phyloP scores from a whole-genome alignment of 1,140 invertebrate species.

The Lepeophtheirus salmonis region DNA sequence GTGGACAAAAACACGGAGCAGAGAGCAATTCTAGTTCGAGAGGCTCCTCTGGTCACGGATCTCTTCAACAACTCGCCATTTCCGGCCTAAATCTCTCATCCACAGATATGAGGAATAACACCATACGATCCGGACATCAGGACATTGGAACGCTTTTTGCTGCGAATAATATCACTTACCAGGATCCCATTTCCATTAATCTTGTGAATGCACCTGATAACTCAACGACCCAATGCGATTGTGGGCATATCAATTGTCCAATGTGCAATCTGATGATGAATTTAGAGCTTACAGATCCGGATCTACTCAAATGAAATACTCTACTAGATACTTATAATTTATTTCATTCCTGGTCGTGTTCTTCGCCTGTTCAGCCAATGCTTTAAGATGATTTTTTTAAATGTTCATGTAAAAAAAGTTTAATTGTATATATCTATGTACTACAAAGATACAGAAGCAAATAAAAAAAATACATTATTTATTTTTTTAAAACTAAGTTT shows the following conservation, averaged over 20 bases:
- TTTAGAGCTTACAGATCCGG: conserved; percentile 10
- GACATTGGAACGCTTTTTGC: neutral
- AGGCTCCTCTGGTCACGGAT: conserved; percentile 2
- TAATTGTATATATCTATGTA: too few species aligned
- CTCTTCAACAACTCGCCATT: conserved; percentile 6
- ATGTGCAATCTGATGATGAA: conserved; percentile 13
- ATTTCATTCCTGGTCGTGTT: too few species aligned
- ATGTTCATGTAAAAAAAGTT: too few species aligned
- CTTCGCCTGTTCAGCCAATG: too few species aligned
- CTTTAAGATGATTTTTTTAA: too few species aligned
- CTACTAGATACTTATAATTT: too few species aligned
- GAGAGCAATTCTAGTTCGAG: neutral
- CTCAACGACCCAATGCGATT: conserved; percentile 8
- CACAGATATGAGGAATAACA: conserved; percentile 8
- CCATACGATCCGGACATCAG: conserved; percentile 4
- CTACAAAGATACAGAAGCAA: too few species aligned
- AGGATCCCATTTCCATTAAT: conserved; percentile 7
- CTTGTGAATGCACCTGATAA: conserved; percentile 8
- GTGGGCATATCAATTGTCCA: conserved; percentile 13
- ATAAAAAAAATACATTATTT: too few species aligned
- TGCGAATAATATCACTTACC: conserved; percentile 2
- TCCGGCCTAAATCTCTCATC: conserved; percentile 1
- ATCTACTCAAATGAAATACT: conserved; percentile 10
- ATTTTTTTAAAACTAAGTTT: too few species aligned
- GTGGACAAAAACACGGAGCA: neutral